Base-by-base conservation (phyloP, 2,113 vertebrate species). In the Willisornis vidua region DNA sequence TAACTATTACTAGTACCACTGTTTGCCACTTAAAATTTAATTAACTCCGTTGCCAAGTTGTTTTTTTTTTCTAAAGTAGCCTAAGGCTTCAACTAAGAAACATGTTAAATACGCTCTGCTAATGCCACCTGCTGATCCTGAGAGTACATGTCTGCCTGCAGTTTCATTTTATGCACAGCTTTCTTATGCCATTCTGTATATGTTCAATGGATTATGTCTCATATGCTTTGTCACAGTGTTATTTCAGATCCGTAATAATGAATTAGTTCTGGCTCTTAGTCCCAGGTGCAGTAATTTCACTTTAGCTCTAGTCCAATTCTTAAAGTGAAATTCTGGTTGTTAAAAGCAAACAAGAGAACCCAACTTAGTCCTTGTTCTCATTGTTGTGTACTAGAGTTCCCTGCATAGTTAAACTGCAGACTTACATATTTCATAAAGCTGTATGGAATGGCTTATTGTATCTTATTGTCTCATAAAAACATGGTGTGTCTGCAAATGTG, bases 71-170 rank as follows among this genome's bases (percentile, higher is more conserved):
- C 62, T 57, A 0, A 77, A 62, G 85, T 91, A 52, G n/a, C 96
- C 91, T 49, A 87, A 91, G 91, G 90, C 88, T 88, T 80, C 45
- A 51, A 84, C 70, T 80, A 76, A 86, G 87, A 77, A 90, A 65
- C 41, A 29, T 2, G 17, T 93, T 83, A 96, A 96, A 80, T 92
- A 79, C 63, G 90, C 57, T 81, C 74, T 84, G 74, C 74, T 90
- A 85, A 92, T 88, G 88, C 81, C 89, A 78, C 96, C 95, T 97
- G 94, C 94, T 96, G 96, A 94, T 97, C 63, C 74, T 52, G 71
- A 67, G 83, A 83, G 79, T 48, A 88, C 65, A 79, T 78, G 19
- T 51, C 65, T 65, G 54, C 70, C 93, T 89, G 72, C 59, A 76
- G 57, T 59, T 86, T 59, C 9, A 7, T 62, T 89, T 89, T 26